phyloP scores from a whole-genome alignment of 92 coral and sea anemone species.

The Pocillopora grandis region DNA sequence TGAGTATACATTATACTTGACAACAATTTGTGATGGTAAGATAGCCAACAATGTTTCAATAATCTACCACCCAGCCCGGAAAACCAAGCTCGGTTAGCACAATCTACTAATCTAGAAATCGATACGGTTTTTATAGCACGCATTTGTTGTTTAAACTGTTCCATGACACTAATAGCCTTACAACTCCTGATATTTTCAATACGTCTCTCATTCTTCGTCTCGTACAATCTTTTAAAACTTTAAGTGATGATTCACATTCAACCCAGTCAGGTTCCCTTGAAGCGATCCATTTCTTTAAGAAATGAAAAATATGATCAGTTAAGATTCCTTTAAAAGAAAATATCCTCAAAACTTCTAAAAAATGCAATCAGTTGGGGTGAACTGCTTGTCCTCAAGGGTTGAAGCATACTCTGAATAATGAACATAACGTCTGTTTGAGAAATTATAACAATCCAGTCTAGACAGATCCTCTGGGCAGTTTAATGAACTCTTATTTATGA shows the following conservation, averaged over 20 bases:
- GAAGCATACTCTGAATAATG: background rate
- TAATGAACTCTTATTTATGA: background rate
- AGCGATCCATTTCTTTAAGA: background rate
- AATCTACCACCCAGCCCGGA: background rate
- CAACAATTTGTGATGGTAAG: background rate
- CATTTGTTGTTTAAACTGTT: no score
- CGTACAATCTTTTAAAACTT: background rate
- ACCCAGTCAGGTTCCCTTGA: background rate
- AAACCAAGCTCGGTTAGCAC: background rate
- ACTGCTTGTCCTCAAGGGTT: background rate
- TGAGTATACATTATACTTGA: background rate
- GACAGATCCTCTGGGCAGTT: background rate
- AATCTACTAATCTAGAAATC: background rate
- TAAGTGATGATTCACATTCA: background rate
- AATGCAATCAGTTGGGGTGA: background rate
- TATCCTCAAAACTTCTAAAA: background rate
- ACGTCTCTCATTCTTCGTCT: no score
- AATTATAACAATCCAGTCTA: background rate
- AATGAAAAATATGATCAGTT: background rate
- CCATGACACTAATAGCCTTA: no score
- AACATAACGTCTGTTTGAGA: background rate
- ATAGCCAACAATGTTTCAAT: background rate
- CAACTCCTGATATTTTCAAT: no score
- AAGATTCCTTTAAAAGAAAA: background rate
- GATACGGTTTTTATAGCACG: background rate